Evolutionary conservation across 2,888 invertebrate species (phyloP).

Genomic region (Ethmia dodecea): DNA sequence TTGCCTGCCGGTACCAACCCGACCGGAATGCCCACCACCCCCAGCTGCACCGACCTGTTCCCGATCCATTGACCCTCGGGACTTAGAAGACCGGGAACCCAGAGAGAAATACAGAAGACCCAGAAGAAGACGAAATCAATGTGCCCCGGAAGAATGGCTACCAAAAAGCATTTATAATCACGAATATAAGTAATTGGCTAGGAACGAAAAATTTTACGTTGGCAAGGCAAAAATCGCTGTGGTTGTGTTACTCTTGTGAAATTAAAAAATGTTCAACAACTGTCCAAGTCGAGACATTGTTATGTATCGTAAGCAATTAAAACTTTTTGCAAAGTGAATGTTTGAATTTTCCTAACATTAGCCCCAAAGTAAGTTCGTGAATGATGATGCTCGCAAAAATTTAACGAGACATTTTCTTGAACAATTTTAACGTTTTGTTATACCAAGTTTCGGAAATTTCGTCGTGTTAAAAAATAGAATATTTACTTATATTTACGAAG

Average conservation of each 20-base stretch:
- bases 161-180: slow-evolving; percentile 18
- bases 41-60: background rate
- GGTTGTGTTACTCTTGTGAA: background rate
- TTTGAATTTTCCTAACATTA: too few species aligned
- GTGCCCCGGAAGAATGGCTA: slow-evolving; percentile 31
- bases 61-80: too few species aligned
- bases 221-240: background rate
- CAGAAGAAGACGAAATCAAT: slow-evolving; percentile 27
- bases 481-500: too few species aligned
- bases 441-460: too few species aligned
- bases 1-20: background rate
- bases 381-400: too few species aligned
- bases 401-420: too few species aligned
- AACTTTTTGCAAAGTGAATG: slow-evolving; percentile 30
- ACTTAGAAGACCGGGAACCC: too few species aligned
- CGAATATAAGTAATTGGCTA: background rate
- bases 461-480: too few species aligned
- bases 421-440: too few species aligned
- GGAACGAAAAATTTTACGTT: background rate
- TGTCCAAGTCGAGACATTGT: slow-evolving; percentile 16
- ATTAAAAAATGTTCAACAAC: too few species aligned
- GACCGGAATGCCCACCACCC: too few species aligned
- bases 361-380: too few species aligned
- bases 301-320: slow-evolving; percentile 30
- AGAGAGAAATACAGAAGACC: slow-evolving; percentile 24